Evolutionary conservation across 2,888 invertebrate species (phyloP).

Genomic region (Galerucella nymphaeae): DNA sequence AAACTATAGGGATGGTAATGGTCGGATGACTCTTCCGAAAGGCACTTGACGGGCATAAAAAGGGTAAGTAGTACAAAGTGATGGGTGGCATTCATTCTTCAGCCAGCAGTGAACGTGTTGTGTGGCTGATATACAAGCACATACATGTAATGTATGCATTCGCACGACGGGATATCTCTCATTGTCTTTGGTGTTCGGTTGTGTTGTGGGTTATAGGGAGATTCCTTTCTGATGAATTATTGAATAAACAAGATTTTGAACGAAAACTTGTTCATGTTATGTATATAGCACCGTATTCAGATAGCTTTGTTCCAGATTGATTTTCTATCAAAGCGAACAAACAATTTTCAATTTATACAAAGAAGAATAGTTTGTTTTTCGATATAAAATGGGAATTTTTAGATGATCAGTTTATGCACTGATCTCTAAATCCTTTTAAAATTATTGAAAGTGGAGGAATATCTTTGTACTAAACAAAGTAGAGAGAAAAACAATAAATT

Average conservation of each 20-base stretch:
- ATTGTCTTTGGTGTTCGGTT: constrained; percentile 43
- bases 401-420: too few relatives aligned
- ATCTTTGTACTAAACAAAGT: too few relatives aligned
- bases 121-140: constrained; percentile 35
- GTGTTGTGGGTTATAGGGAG: constrained; percentile 9
- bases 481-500: too few relatives aligned
- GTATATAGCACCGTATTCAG: background rate
- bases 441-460: too few relatives aligned
- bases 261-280: background rate
- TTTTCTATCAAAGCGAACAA: background rate
- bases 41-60: constrained; percentile 26
- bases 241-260: background rate
- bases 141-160: constrained; percentile 43
- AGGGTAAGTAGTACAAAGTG: constrained; percentile 31
- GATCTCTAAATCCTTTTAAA: too few relatives aligned
- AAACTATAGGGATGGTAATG: constrained; percentile 11
- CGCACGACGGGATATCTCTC: constrained; percentile 47
- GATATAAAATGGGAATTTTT: too few relatives aligned
- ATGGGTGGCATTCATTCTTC: constrained; percentile 43
- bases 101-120: constrained; percentile 35
- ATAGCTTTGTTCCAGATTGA: background rate
- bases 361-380: too few relatives aligned
- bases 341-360: too few relatives aligned
- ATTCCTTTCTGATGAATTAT: constrained; percentile 7
- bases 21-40: constrained; percentile 16